Base-by-base conservation (phyloP, 2,888 invertebrate genomes). In the Fragum sueziense region DNA sequence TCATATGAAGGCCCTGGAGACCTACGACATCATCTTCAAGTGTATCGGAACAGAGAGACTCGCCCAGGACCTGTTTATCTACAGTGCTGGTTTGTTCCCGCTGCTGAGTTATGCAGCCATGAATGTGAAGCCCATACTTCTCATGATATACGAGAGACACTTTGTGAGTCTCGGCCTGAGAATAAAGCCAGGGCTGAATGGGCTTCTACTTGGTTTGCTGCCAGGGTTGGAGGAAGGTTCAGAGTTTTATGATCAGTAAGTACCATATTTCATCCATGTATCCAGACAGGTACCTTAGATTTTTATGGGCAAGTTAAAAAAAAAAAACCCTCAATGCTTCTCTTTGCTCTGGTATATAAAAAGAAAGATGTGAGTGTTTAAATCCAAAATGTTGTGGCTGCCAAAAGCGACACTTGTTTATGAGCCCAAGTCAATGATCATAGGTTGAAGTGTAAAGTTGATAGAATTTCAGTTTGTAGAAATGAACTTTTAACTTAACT, bases 1-100 rank as follows among this genome's bases (percentile, higher is more conserved):
- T 33, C 98, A 98, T 93, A 94, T 97, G 80, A 97, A 97, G 93
- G 97, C 97, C 29, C 94, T 98, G 85, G 97, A 98, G 94, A 97
- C 97, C 0, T 98, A 97, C 93, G 97, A 97, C 91, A 96, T 97
- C 85, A 97, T 98, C 91, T 97, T 98, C 94, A 96, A 96, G 91
- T 96, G 96, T 89, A 97, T 97, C 94, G 97, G 97, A 79, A 96
- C 96, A 68, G 96, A 96, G 91, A 94, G 93, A 25, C 94, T 97
- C 76, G 96, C 96, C 72, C 96, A 96, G 88, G 97, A 97, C 91
- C 94, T 97, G 74, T 97, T 97, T 92, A 97, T 97, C 87, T 97
- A 97, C 88, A 94, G 93, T 67, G 92, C 94, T 93, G 97, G 98
- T 17, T 94, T 98, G 47, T 97, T 98, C 93, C 97, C 98, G n/a